Evolutionary conservation across 1,140 invertebrate genomes (phyloP).

Genomic region (Drosophila tani): DNA sequence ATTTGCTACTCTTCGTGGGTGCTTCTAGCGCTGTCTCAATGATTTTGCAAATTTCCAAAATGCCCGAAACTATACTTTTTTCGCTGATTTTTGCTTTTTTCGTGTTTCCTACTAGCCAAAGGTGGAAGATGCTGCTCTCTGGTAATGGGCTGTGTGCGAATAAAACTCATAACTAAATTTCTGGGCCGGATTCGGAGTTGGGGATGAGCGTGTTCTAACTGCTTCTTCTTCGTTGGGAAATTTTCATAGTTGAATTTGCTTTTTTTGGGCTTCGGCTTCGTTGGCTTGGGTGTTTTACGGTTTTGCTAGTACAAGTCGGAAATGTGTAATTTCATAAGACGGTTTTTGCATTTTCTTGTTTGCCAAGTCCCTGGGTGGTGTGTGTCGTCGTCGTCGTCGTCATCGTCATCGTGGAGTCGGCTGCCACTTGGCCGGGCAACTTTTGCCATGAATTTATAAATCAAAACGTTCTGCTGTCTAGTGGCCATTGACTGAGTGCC

Average conservation of each 20-base stretch:
- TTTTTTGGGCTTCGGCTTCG: conserved; percentile 62
- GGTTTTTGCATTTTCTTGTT: conserved; percentile 73
- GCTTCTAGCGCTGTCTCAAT: conserved; percentile 68
- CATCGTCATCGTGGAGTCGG: conserved; percentile 44
- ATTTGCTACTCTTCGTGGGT: conserved; percentile 75
- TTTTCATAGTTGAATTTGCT: conserved; percentile 51
- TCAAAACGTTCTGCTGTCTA: conserved; percentile 78
- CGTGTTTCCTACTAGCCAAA: conserved; percentile 43
- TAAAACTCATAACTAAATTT: conserved; percentile 67
- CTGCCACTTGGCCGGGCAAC: conserved; percentile 77
- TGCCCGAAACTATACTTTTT: conserved; percentile 55
- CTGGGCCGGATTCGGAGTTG: conserved; percentile 24
- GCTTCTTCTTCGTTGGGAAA: conserved; percentile 40
- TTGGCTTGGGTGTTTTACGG: conserved; percentile 42
- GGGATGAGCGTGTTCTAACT: conserved; percentile 32
- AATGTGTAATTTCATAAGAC: conserved; percentile 83
- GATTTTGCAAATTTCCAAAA: conserved; percentile 82
- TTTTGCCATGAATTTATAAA: conserved; percentile 83
- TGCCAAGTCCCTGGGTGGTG: conserved; percentile 66
- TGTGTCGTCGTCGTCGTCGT: conserved; percentile 39
- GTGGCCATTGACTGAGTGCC: conserved; percentile 60
- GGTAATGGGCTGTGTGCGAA: conserved; percentile 36
- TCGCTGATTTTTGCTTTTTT: conserved; percentile 1
- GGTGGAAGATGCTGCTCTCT: conserved; percentile 43
- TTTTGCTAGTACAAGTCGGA: conserved; percentile 78